A percentile compares a stretch with the other conserved stretches of the same genome.
phyloP scores from a whole-genome alignment of 2,113 vertebrate species.

The Syngnathus floridae region DNA sequence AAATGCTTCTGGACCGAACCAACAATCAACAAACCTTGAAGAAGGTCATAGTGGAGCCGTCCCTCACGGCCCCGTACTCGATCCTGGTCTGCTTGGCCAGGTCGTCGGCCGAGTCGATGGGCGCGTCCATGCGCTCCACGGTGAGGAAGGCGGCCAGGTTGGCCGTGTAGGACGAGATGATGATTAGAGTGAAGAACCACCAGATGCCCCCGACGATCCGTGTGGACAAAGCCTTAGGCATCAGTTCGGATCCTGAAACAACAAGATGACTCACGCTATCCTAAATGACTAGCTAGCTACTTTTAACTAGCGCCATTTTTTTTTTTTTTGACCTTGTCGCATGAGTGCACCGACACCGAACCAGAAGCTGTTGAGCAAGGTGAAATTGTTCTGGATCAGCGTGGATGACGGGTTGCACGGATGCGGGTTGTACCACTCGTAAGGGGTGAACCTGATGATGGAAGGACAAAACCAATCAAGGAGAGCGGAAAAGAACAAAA shows the following conservation, averaged over 20 bases:
- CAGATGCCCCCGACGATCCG: slow-evolving; percentile 97
- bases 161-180: slow-evolving; percentile 98
- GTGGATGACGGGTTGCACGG: slow-evolving; percentile 95
- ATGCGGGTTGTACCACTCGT: slow-evolving; percentile 98
- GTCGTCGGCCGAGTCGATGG: slow-evolving; percentile 94
- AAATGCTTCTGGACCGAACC: too few species aligned
- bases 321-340: slow-evolving; percentile 90
- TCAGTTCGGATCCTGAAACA: slow-evolving; percentile 90
- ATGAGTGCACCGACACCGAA: slow-evolving; percentile 98
- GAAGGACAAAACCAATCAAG: slow-evolving; percentile 2
- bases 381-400: slow-evolving; percentile 98
- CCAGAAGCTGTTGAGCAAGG: slow-evolving; percentile 98
- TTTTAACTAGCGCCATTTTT: background rate
- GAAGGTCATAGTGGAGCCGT: slow-evolving; percentile 98
- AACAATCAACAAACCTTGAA: slow-evolving; percentile 80
- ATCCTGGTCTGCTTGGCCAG: slow-evolving; percentile 97
- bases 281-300: background rate
- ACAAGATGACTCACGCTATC: background rate
- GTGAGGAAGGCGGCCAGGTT: slow-evolving; percentile 98
- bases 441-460: slow-evolving; percentile 88
- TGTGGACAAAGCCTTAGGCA: slow-evolving; percentile 98
- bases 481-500: background rate
- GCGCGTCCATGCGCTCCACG: slow-evolving; percentile 95
- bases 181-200: slow-evolving; percentile 99
- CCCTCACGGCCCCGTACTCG: slow-evolving; percentile 91